Base-by-base conservation (phyloP, 2,888 invertebrate species). In the Drosophila kambysellisi region DNA sequence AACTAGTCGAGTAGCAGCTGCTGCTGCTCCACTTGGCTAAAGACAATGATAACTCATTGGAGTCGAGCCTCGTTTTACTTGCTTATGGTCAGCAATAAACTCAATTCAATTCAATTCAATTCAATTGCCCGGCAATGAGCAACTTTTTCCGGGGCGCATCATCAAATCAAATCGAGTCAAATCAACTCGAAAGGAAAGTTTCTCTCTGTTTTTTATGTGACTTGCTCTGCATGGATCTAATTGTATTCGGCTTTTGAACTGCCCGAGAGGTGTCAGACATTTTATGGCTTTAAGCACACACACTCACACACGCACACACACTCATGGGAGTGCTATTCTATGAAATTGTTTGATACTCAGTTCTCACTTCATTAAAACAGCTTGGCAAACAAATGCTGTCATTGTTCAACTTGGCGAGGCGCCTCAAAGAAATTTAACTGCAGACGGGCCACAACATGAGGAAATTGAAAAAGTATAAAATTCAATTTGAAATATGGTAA, bases 31-130 rank as follows among this genome's bases (percentile, higher is more conserved):
- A 83, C 82, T 83, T 88, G 89, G 75, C 71, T 58, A 62, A 59
- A 78, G 66, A 77, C 83, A 88, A 88, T 85, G 90, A 78, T 83
- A 76, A 75, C 72, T 86, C 86, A 83, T 88, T 85, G 76, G 72
- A 82, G 50, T 67, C 64, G 30, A 54, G 51, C 39, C 58, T 54
- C 67, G 51, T 46, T 43, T 76, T 61, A 39, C 56, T 70, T 57
- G 35, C 79, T 75, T 68, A 65, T 81, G 58, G 64, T 39, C 61
- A 51, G 62, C 71, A 67, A 75, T 88, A 86, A 83, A 83, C 85
- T 74, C 84, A 74, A 79, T 86, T 76, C 70, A 41, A 70, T 70
- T 83, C 83, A 83, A 87, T 83, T 82, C 70, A 41, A 70, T 70
- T 84, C 83, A 83, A 87, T 82, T 82, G 83, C 62, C 63, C 67